Base-by-base conservation (phyloP, 2,797 vertebrate genomes). In the Uromys caudimaculatus region DNA sequence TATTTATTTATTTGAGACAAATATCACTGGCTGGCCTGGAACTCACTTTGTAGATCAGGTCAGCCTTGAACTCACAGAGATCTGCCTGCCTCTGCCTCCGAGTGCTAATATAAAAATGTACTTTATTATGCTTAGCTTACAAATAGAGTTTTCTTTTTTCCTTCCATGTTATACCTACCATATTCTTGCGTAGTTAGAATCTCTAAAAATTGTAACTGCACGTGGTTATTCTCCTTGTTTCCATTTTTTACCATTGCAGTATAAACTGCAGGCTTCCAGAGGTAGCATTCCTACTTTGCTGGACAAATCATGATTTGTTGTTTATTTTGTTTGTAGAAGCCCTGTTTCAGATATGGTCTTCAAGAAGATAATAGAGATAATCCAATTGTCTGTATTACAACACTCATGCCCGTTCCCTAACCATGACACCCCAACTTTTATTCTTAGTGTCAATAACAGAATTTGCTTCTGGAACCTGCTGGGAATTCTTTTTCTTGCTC, bases 121-220 rank as follows among this genome's bases (percentile, higher is more conserved):
- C 56, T 58, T 16, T 24, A 60, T 83, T 83, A 44, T 83, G 16
- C 24, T 16, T 83, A 44, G 27, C 83, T 50, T 94, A 71, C 24
- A 96, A 94, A 90, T 87, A 71, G 2, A 69, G 19, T 93, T 95
- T 96, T 79, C 93, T 56, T 88, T 91, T 52, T 95, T 69, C 44
- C 14, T 96, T 29, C 69, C 23, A 67, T 69, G 13, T 82, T 95
- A 73, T 47, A 6, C 11, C 5, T 41, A 84, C 90, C 91, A 9
- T 87, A 90, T 58, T 93, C 88, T 92, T 95, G 29, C 17, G 77
- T 93, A 62, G 41, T 67, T 92, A 92, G 54, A 81, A 62, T 84
- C 67, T 90, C 81, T 91, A 87, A 91, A 94, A 95, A 50, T 77
- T 77, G 41, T 86, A n/a, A 81, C 58, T 76, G 10, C 5, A 69